A percentile compares a stretch with the other conserved stretches of the same genome.
phyloP scores from a whole-genome alignment of 2,113 vertebrate species.

The Macrotis lagotis region DNA sequence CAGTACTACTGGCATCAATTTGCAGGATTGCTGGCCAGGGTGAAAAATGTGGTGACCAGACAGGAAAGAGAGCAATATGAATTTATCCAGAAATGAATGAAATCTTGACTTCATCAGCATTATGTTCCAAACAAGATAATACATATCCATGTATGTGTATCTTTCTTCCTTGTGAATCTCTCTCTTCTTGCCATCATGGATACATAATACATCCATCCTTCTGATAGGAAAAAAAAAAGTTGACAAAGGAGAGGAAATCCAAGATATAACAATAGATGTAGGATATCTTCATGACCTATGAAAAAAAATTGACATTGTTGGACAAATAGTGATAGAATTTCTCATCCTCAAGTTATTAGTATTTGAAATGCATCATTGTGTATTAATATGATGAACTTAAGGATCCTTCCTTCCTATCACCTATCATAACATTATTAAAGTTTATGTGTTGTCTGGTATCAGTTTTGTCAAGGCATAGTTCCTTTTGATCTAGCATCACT shows the following conservation, averaged over 20 bases:
- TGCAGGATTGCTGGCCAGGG: too few species aligned
- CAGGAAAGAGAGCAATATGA: too few species aligned
- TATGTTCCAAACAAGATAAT: too few species aligned
- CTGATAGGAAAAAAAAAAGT: not conserved
- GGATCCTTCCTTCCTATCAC: conserved; percentile 13
- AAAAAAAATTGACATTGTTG: conserved; percentile 27
- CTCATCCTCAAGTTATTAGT: not conserved
- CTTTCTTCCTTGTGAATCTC: not conserved
- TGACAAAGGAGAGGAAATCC: conserved; percentile 18
- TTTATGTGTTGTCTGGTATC: not conserved
- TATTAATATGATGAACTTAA: conserved; percentile 6
- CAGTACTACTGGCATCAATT: too few species aligned
- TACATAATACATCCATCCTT: not conserved
- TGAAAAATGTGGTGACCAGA: too few species aligned
- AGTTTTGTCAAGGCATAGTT: not conserved
- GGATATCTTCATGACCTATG: not conserved
- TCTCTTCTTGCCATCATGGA: not conserved
- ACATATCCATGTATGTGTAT: too few species aligned
- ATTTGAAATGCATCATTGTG: not conserved
- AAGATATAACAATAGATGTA: conserved; percentile 1
- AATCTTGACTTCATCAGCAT: too few species aligned
- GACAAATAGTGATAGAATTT: conserved; percentile 52
- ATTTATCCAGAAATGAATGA: too few species aligned
- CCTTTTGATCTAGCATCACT: not conserved
- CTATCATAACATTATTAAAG: conserved; percentile 6